Base-by-base conservation (phyloP, 2,113 vertebrate genomes). In the Clarias gariepinus region DNA sequence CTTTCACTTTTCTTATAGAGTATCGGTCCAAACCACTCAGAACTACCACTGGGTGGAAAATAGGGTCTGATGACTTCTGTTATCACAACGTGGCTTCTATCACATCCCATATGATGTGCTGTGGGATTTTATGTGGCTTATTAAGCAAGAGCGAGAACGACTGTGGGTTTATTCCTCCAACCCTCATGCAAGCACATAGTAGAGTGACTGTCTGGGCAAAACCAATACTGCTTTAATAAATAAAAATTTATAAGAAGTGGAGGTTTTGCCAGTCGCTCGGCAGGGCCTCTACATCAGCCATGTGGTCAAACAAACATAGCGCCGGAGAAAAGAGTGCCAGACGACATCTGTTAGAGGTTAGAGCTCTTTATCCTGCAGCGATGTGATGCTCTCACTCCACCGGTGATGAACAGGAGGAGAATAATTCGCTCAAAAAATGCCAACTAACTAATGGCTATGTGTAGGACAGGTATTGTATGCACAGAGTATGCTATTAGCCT, bases 301-400 rank as follows among this genome's bases (percentile, higher is more conserved):
- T 79, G 68, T 74, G 84, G 68, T 85, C 85, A 88, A 86, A 89
- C 87, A 88, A 86, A 89, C 85, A 74, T 73, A 61, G 64, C 41
- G 78, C 33, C 41, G 41, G 63, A 84, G 68, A 58, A 87, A 80
- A 80, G 78, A 11, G 16, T 68, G 74, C 85, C 61, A 85, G 80
- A 79, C 30, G 84, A 87, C 90, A 90, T 91, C 90, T 91, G 90
- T 85, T 82, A 47, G 76, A 68, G 74, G 41, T 91, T 91, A 91
- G 52, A 76, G 60, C 69, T 78, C 83, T 64, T 84, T 74, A 80
- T 25, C 33, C 41, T 68, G 63, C 78, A 82, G 73, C 28, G 5
- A 30, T 25, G 73, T 23, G 9, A 41, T 25, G 64, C 25, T 60
- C 64, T 83, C 87, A 15, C 71, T 21, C 52, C 21, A 47, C 41